Conservation (phyloP, 2,113 vertebrate genomes). For the Psettodes erumei region DNA sequence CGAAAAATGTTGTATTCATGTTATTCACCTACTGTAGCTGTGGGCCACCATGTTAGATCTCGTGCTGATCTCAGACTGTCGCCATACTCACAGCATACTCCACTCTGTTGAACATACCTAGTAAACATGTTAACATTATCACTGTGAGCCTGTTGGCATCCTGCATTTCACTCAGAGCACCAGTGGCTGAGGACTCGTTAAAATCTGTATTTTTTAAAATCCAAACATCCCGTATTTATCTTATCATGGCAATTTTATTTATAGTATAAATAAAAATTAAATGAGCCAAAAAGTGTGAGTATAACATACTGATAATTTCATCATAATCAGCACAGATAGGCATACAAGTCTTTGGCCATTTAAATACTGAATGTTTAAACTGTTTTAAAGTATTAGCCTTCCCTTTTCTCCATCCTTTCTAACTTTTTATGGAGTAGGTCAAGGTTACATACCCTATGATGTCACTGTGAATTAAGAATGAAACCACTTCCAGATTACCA, state of each 20-base stretch:
- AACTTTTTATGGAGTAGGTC: background rate
- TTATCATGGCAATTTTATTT: no score
- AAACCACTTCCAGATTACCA: background rate
- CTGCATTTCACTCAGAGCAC: no score
- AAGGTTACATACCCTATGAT: background rate
- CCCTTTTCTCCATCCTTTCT: background rate
- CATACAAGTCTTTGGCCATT: background rate
- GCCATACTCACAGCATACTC: no score
- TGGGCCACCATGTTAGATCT: no score
- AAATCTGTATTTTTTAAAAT: background rate
- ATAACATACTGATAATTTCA: background rate
- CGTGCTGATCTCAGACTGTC: no score
- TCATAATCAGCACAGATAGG: no score
- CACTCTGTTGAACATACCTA: no score
- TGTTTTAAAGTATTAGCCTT: background rate
- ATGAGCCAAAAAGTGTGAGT: background rate
- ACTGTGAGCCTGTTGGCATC: no score
- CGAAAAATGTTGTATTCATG: no score
- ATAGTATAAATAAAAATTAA: no score
- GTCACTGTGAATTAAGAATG: background rate
- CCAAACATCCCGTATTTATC: background rate
- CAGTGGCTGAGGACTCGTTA: background rate
- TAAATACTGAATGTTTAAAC: constrained; percentile 34
- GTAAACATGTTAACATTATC: no score
- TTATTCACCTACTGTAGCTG: no score